phyloP scores from a whole-genome alignment of 2,888 invertebrate species.

The Adelphocoris suturalis region DNA sequence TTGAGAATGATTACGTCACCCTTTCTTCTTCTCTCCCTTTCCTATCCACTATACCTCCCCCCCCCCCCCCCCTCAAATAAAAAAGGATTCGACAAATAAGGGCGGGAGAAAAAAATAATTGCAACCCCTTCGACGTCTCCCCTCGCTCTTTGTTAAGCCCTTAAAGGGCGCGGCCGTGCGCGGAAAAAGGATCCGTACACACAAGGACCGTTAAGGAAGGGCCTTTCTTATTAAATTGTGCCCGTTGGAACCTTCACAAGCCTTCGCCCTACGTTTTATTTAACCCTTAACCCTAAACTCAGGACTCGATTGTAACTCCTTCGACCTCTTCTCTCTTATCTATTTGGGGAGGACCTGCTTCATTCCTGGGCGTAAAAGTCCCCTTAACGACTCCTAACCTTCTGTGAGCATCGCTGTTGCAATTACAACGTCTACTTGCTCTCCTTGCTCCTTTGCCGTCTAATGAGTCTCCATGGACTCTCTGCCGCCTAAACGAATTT shows the following conservation, averaged over 20 bases:
- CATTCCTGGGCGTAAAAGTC: conserved; percentile 8
- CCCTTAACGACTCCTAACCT: conserved; percentile 49
- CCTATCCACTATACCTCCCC: neutral
- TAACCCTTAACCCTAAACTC: conserved; percentile 52
- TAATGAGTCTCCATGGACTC: conserved; percentile 45
- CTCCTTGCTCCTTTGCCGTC: conserved; percentile 49
- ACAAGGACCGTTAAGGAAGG: conserved; percentile 56
- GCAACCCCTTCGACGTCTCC: conserved; percentile 5
- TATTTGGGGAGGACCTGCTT: conserved; percentile 18
- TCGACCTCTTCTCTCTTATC: neutral
- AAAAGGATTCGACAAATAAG: neutral
- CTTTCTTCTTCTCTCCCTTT: neutral
- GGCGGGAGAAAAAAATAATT: conserved; percentile 13
- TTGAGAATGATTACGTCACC: neutral
- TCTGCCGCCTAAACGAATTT: conserved; percentile 47
- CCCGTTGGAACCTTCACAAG: conserved; percentile 8
- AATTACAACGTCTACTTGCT: conserved; percentile 60
- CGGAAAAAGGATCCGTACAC: conserved; percentile 57
- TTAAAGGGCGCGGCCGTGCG: conserved; percentile 53
- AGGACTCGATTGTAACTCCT: conserved; percentile 53
- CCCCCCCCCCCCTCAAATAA: neutral
- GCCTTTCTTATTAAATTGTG: conserved; percentile 61
- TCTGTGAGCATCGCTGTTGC: conserved; percentile 47
- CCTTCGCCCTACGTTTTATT: conserved; percentile 42
- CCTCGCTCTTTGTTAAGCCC: conserved; percentile 51